Base-by-base conservation (phyloP, 30 jellyfish, hydroid and myxozoan genomes). In the Turritopsis rubra region DNA sequence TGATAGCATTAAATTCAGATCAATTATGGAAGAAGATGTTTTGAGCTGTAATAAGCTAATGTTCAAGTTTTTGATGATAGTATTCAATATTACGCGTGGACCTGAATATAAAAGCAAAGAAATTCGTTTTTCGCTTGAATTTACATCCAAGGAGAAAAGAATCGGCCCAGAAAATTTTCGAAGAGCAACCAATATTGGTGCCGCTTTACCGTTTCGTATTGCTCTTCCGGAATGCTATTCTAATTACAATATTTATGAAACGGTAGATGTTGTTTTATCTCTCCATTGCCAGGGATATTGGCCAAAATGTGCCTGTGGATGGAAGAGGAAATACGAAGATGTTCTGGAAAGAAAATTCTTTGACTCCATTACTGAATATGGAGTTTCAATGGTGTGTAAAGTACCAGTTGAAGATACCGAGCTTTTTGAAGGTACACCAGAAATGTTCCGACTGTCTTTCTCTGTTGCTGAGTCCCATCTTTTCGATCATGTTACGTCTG, bases 361-460 rank as follows among this genome's bases (percentile, higher is more conserved):
- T 71, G 80, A 71, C 23, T 71, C 23, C 18, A 71, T 71, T 17
- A 16, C 23, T 17, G 28, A 71, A 28, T 23, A 24, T 24, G 80
- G 80, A 71, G 80, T 71, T 71, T 71, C 80, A 28, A 23, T 28
- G 18, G 80, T 71, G 19, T 71, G 80, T 71, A 71, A 71, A 71
- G 23, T 28, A 16, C 80, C 80, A 54, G 72, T 16, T n/a, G 19
- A 54, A n/a, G n/a, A 54, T 16, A n/a, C 18, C n/a, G 72, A 54
- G 19, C 19, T n/a, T 16, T 16, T 54, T n/a, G n/a, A 16, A 54
- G 72, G n/a, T 54, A 16, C 72, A 54, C n/a, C 72, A 16, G 18
- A 16, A n/a, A n/a, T n/a, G 72, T 54, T 54, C n/a, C 72, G 72
- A 18, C n/a, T 54, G 72, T 54, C 72, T 54, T 54, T 54, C 72